phyloP scores from a whole-genome alignment of 2,888 invertebrate species.

The Cepaea hortensis region DNA sequence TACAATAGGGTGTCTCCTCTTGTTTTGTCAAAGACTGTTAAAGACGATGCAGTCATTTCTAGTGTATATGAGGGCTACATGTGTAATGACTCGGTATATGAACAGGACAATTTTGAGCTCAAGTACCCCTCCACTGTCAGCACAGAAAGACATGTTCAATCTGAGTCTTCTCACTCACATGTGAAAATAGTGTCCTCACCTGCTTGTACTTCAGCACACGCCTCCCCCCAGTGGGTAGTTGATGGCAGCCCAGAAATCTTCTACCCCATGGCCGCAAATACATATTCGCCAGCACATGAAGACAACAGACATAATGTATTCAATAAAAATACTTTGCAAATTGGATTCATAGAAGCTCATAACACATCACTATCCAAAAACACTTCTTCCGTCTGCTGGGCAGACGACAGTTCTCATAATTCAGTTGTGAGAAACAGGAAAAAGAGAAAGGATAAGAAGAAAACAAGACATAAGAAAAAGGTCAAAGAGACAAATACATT shows the following conservation, averaged over 20 bases:
- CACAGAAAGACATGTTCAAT: not conserved
- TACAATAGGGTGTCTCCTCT: slow-evolving; percentile 40
- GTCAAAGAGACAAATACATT: not conserved
- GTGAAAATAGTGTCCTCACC: not conserved
- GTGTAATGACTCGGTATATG: not conserved
- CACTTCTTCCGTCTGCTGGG: slow-evolving; percentile 17
- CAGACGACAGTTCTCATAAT: slow-evolving; percentile 19
- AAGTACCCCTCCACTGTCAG: not conserved
- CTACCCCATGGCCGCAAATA: not conserved
- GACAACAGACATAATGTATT: not conserved
- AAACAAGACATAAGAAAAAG: slow-evolving; percentile 17
- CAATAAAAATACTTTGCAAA: not conserved
- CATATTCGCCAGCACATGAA: not conserved
- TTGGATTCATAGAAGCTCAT: slow-evolving; percentile 7
- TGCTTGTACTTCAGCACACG: not conserved
- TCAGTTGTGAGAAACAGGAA: not conserved
- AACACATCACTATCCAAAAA: not conserved
- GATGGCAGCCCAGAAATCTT: too few species aligned
- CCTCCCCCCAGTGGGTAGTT: not conserved
- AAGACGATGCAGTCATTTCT: slow-evolving; percentile 3
- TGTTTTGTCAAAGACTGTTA: not conserved
- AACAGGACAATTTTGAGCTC: not conserved
- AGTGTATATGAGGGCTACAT: not conserved
- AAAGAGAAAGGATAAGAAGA: slow-evolving; percentile 12
- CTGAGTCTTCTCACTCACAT: not conserved